Evolutionary conservation across 2,797 vertebrate species (phyloP).

Genomic region (Zenarchopterus dispar): DNA sequence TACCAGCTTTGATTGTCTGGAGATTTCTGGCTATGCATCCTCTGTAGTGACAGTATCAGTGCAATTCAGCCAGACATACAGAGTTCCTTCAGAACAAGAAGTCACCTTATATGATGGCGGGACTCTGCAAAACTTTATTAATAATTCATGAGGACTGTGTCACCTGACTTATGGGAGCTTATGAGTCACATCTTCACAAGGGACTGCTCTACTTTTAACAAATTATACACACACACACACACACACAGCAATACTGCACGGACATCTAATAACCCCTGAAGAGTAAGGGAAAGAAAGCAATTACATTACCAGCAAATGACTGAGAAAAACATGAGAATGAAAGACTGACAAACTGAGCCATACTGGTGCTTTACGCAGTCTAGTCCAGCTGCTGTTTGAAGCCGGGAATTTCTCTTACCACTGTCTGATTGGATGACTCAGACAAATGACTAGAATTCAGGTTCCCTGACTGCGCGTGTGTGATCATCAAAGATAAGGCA

Average conservation of each 20-base stretch:
- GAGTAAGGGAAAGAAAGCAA: neutral
- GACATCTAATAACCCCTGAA: constrained; percentile 2
- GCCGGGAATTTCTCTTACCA: constrained; percentile 68
- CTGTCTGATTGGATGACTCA: constrained; percentile 62
- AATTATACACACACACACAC: constrained; percentile 6
- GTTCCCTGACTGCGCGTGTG: constrained; percentile 30
- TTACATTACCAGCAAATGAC: constrained; percentile 4
- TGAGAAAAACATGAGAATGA: too few species aligned
- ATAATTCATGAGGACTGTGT: constrained; percentile 59
- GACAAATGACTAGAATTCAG: constrained; percentile 70
- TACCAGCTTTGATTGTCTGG: neutral
- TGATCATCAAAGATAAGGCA: constrained; percentile 7
- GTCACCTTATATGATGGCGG: constrained; percentile 19
- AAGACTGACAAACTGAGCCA: neutral
- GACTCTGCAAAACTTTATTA: constrained; percentile 43
- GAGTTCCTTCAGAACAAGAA: constrained; percentile 23
- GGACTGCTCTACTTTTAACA: neutral
- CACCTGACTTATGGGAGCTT: constrained; percentile 68
- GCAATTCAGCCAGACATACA: too few species aligned
- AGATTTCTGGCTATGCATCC: neutral
- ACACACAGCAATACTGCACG: neutral
- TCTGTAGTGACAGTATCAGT: constrained; percentile 3
- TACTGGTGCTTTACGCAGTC: constrained; percentile 1
- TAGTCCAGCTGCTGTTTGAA: constrained; percentile 44
- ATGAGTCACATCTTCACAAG: constrained; percentile 64